Evolutionary conservation across 2,797 vertebrate species (phyloP).

Genomic region (Aotus griseimembra): DNA sequence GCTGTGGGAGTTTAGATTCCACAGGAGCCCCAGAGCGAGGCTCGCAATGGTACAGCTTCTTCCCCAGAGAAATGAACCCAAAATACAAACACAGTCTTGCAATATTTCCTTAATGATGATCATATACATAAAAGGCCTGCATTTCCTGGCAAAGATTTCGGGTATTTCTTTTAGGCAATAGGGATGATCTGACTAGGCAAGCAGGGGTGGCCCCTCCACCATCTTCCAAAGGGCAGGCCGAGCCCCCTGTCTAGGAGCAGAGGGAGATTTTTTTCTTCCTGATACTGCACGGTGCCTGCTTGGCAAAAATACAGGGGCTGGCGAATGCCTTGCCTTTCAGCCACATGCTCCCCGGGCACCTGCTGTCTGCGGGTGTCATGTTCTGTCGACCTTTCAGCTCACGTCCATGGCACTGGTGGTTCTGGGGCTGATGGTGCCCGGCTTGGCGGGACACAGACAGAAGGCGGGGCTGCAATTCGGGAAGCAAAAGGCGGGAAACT

Average conservation of each 20-base stretch:
- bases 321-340: fast-evolving
- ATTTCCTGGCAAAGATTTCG: neutral
- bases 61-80: neutral
- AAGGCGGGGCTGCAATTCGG: too few relatives aligned
- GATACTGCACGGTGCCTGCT: neutral
- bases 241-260: neutral
- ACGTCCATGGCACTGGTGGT: fast-evolving
- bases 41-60: neutral
- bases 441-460: fast-evolving
- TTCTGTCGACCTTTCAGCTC: neutral
- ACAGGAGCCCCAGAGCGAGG: too few relatives aligned
- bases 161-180: neutral
- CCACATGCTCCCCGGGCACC: fast-evolving
- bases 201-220: fast-evolving
- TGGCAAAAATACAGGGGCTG: neutral
- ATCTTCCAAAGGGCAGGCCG: too few relatives aligned
- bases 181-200: too few relatives aligned
- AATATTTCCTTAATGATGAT: fast-evolving
- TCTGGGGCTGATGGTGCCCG: fast-evolving
- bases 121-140: neutral
- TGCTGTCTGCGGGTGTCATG: fast-evolving
- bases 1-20: fast-evolving
- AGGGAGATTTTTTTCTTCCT: fast-evolving
- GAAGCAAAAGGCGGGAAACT: fast-evolving
- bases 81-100: fast-evolving